Evolutionary conservation across 2,113 vertebrate species (phyloP).

Genomic region (Platanista minor): DNA sequence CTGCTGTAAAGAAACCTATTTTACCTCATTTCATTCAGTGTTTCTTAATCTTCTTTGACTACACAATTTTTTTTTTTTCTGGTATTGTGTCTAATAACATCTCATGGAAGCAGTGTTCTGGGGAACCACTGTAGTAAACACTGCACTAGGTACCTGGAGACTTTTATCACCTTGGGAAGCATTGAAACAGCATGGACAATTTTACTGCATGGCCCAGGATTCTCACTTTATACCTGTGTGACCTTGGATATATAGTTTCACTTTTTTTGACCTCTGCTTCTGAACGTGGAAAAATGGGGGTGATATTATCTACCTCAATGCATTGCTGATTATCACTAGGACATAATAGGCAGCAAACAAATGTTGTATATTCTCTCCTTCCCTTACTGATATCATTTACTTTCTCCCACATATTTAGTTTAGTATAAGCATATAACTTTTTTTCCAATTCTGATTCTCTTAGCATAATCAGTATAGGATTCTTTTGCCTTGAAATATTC

Average conservation of each 20-base stretch:
- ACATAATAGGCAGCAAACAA: neutral
- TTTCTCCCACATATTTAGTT: neutral
- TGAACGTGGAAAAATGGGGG: neutral
- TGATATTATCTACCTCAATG: neutral
- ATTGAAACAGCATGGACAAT: too few species aligned
- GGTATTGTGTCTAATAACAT: neutral
- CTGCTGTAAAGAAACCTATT: neutral
- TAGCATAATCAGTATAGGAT: neutral
- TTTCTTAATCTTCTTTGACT: neutral
- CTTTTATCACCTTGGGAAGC: neutral
- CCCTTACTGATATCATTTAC: neutral
- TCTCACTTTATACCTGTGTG: neutral
- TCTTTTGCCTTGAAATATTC: constrained; percentile 13
- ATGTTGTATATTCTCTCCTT: neutral
- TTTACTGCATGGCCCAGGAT: neutral
- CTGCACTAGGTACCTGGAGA: neutral
- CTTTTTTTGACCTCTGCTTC: neutral
- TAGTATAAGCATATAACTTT: neutral
- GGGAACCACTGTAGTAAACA: neutral
- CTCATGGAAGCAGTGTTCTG: neutral
- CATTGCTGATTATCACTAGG: neutral
- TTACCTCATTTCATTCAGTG: neutral
- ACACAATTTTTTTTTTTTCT: neutral
- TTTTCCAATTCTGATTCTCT: neutral
- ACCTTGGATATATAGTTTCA: neutral